phyloP scores from a whole-genome alignment of 2,113 vertebrate genomes.

The Nycticorax nycticorax region DNA sequence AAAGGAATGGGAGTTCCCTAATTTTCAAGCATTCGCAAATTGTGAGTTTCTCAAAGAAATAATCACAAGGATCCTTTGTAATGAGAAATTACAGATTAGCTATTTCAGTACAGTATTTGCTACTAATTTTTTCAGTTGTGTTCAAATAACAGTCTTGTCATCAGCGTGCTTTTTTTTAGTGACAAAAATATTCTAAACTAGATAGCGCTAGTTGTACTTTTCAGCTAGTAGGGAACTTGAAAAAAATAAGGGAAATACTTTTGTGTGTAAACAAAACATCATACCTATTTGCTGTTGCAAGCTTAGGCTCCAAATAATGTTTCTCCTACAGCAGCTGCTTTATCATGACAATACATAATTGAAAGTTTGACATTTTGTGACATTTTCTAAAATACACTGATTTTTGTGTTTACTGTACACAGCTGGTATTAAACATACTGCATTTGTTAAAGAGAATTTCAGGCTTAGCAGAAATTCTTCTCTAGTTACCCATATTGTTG shows the following conservation, averaged over 20 bases:
- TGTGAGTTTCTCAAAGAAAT: not conserved
- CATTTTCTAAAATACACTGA: not conserved
- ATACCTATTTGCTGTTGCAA: not conserved
- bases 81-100: not conserved
- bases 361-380: not conserved
- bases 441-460: not conserved
- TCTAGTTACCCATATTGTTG: not conserved
- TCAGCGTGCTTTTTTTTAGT: not conserved
- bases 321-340: not conserved
- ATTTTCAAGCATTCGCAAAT: not conserved
- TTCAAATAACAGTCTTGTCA: not conserved
- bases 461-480: not conserved
- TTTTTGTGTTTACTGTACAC: not conserved
- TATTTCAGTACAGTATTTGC: not conserved
- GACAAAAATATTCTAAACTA: not conserved
- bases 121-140: not conserved
- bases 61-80: not conserved
- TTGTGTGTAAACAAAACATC: not conserved
- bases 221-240: not conserved
- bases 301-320: not conserved
- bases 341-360: not conserved
- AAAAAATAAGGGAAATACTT: not conserved
- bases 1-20: not conserved
- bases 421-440: not conserved
- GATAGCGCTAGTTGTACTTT: not conserved